Evolutionary conservation across 2,797 vertebrate genomes (phyloP), one percentile per base, ranked within the genome.

Genomic region (Chanos chanos): DNA sequence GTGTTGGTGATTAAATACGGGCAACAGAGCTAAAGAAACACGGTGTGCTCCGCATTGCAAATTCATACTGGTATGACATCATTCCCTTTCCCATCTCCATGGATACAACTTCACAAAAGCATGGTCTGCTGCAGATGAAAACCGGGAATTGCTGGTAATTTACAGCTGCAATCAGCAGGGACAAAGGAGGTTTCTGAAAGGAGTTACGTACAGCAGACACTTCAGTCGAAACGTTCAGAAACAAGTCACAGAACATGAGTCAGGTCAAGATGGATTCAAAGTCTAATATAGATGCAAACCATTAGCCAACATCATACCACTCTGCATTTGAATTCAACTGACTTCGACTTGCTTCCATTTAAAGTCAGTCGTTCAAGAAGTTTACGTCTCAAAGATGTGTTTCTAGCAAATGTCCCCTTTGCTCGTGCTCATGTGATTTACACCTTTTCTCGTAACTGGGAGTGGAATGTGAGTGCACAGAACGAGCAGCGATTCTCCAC

Each of bases 51-150:
- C 48, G 21, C 18, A 57, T 60, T 50, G 66, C 58, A 63, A 59
- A 73, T 59, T 62, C 40, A 53, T 40, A 66, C 41, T 18, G 21
- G 4, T 3, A 49, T 66, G 53, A 50, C 39, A 57, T 36, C 60
- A 64, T 60, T 50, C 67, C 44, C 40, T 48, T 64, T 47, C 57
- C 50, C 12, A 52, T 56, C 54, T 34, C 70, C 64, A 71, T 65
- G 61, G 62, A 61, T 60, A 68, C 59, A 25, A 39, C 24, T 45
- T 63, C 51, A 70, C 51, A 53, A 31, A 33, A 50, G 41, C 47
- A 19, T n/a, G 62, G 24, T 22, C 52, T 47, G n/a, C 31, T 57
- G 34, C 28, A 16, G 52, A 49, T 41, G 22, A 37, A 39, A 41
- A 48, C 39, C 44, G 56, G 51, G 51, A 65, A 61, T 25, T 47